These are phyloP conservation scores for Albula glossodonta DNA, from an alignment of 2,113 vertebrate species.

Conservation along the genomic window DNA sequence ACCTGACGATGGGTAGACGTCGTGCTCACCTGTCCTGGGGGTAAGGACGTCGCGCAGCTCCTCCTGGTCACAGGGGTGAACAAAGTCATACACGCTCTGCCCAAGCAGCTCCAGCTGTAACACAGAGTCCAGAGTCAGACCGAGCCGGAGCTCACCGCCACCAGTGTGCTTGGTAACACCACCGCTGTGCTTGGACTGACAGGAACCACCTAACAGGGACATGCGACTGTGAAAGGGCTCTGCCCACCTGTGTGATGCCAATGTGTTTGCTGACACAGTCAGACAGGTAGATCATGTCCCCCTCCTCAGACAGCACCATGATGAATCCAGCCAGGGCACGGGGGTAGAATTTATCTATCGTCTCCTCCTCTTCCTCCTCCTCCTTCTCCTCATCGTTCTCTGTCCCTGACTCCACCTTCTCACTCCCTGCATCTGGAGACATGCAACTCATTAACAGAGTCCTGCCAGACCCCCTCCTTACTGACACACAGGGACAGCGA, in stretches of 20 bases:
- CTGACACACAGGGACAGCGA: no score
- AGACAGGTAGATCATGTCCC: slow-evolving; percentile 85
- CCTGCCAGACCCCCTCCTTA: neutral
- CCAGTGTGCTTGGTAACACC: no score
- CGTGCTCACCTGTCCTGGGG: slow-evolving; percentile 67
- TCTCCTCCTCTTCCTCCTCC: slow-evolving; percentile 61
- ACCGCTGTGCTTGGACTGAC: no score
- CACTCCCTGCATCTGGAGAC: slow-evolving; percentile 14
- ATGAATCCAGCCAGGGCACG: slow-evolving; percentile 81
- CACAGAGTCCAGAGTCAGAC: neutral
- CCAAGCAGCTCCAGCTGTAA: slow-evolving; percentile 83
- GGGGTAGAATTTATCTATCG: slow-evolving; percentile 75
- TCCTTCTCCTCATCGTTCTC: slow-evolving; percentile 53
- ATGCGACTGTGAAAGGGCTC: neutral
- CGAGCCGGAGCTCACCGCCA: neutral
- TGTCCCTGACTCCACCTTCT: slow-evolving; percentile 37
- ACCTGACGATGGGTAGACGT: neutral
- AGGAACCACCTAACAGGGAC: no score
- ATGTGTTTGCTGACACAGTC: slow-evolving; percentile 84
- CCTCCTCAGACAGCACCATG: slow-evolving; percentile 81
- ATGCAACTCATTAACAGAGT: neutral
- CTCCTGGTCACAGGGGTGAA: slow-evolving; percentile 87
- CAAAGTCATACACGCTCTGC: slow-evolving; percentile 82
- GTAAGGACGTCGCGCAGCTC: slow-evolving; percentile 80
- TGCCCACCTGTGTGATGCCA: slow-evolving; percentile 80